Base-by-base conservation (phyloP, 2,113 vertebrate species). In the Tylochromis polylepis region DNA sequence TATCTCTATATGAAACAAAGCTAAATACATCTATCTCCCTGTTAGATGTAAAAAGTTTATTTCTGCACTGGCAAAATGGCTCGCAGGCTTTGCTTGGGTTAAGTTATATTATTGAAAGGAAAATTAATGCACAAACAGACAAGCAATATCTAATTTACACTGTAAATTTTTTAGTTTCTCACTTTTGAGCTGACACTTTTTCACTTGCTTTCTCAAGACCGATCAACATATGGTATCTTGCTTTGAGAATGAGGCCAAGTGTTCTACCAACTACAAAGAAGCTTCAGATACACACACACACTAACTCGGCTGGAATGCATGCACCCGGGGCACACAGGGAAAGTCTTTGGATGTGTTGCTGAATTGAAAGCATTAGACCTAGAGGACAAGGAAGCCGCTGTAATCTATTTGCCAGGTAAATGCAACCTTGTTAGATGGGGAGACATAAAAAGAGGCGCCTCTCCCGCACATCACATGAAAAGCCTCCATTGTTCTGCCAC, bases 341-440 rank as follows among this genome's bases (percentile, higher is more conserved):
- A 41, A 3, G 53, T 84, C 72, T 41, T 89, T 81, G 62, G 65
- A 80, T 38, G 83, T 58, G 58, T 83, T 46, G 31, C 4, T 87
- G 81, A 87, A 79, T 80, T 75, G 55, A 86, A 72, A 62, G 87
- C 85, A 85, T 51, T 56, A 62, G 46, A 81, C 80, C 79, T 80
- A 38, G 85, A 85, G 59, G 82, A 84, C 77, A 85, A 49, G 58
- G 85, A 85, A 81, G 81, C 72, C 16, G 24, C 20, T 22, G 56
- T 84, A 93, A 94, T 89, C 87, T 93, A 92, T 92, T 93, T 94
- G 93, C 87, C 89, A 94, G 86, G 93, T 95, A 95, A 95, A 95
- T 92, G 88, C 89, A 90, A 84, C 85, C 91, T 95, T 77, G 82
- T 94, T 94, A 94, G 57, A 88, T 3, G n/a, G 34, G 20, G 83